Evolutionary conservation across 2,113 vertebrate species (phyloP), one percentile per base, ranked within the genome.

Genomic region (Anguilla rostrata): DNA sequence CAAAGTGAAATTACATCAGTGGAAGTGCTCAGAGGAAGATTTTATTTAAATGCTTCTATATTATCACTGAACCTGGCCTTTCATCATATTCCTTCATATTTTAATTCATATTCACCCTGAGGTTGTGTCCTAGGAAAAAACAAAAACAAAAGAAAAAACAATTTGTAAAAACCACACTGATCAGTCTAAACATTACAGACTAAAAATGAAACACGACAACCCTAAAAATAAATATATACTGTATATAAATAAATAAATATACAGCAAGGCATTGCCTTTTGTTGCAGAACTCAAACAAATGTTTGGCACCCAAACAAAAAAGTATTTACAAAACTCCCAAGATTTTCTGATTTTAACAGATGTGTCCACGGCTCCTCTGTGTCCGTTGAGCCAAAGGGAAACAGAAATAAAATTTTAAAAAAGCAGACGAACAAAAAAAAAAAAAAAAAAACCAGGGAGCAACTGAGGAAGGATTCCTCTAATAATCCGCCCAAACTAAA

Each of bases 401-500:
- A 75, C 26, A 75, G n/a, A 75, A n/a, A 75, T 29, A 75, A 29
- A 75, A 29, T 29, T 60, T 16, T 34, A 43, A 82, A 82, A 43
- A 82, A 81, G 46, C 12, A 49, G 22, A 49, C 81, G 8, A 49
- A 82, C 81, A 82, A 49, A 82, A 18, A n/a, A 43, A 46, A 20
- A 60, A 20, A 15, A 34, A 34, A 34, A 34, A 34, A 66, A 66
- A 53, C 0, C 49, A 53, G 18, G 20, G 5, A 82, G 22, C 22
- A 46, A 49, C 26, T 82, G 81, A 49, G n/a, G 41, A 43, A 82
- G 26, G 81, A 82, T 49, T n/a, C 81, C 91, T 91, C 92, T 94
- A 95, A 93, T 95, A 95, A 94, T 94, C 93, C 93, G 63, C 40
- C 9, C 81, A 43, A 82, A 82, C 81, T 49, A 49, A 49, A 82